Evolutionary conservation across 2,888 invertebrate species (phyloP), one percentile per base, ranked within the genome.

Genomic region (Lycocerus yunnanus): DNA sequence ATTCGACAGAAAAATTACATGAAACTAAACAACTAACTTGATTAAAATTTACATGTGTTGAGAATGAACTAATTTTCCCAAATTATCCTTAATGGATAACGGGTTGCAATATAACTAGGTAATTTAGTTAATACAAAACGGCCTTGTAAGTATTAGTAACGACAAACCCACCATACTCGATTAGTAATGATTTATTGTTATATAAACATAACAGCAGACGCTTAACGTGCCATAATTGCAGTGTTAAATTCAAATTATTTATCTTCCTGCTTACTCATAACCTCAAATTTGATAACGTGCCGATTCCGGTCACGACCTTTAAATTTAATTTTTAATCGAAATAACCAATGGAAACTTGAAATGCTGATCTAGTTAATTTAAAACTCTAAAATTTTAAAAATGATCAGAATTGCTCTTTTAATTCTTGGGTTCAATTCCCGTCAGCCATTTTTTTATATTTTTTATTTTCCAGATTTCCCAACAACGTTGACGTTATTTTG

Each of bases 401-500:
- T n/a, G n/a, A n/a, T n/a, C n/a, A n/a, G n/a, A n/a, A n/a, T n/a
- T n/a, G n/a, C n/a, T n/a, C n/a, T n/a, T n/a, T n/a, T n/a, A n/a
- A n/a, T n/a, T n/a, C n/a, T n/a, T n/a, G n/a, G n/a, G n/a, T n/a
- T n/a, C n/a, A n/a, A n/a, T n/a, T n/a, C n/a, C n/a, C n/a, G n/a
- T n/a, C n/a, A n/a, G n/a, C n/a, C n/a, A n/a, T n/a, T n/a, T 21
- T 21, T 21, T 9, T 24, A 3, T 11, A 24, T 24, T 43, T n/a
- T n/a, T 27, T 24, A 43, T 8, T 24, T 61, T 13, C 59, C 68
- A 83, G 83, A 13, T 15, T 66, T 11, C 63, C 78, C 11, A 72
- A 74, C 58, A 74, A 80, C 6, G 21, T 80, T 5, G 76, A 77
- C 65, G 66, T 79, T 0, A 66, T 80, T 59, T 66, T 83, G 60